A percentile compares a stretch with the other conserved stretches of the same genome.
Conservation (phyloP, 2,113 vertebrate species). For the Sus scrofa region DNA sequence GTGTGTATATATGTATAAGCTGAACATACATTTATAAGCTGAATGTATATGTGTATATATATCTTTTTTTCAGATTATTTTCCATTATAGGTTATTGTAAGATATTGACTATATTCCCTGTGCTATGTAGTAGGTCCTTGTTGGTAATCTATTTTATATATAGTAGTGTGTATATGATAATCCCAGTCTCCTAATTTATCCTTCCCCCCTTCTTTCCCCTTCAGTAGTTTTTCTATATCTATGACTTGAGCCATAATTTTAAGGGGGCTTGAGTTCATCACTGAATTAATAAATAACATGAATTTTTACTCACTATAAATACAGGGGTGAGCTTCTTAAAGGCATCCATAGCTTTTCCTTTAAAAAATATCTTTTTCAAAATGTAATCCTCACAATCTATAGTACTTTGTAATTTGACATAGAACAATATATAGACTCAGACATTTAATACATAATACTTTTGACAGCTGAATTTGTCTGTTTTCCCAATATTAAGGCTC, state of each 20-base stretch:
- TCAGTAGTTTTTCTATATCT: too few species aligned
- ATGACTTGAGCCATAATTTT: conserved; percentile 51
- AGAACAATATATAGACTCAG: conserved; percentile 86
- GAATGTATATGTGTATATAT: too few species aligned
- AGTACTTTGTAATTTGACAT: conserved; percentile 82
- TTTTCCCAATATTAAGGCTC: conserved; percentile 13
- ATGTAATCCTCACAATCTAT: conserved; percentile 75
- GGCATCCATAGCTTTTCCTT: background rate
- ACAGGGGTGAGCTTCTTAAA: conserved; percentile 51
- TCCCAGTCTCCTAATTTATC: too few species aligned
- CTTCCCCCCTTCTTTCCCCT: too few species aligned
- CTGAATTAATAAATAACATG: conserved; percentile 65
- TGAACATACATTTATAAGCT: too few species aligned
- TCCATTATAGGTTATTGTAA: too few species aligned
- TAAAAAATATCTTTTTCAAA: background rate
- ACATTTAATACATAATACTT: conserved; percentile 79
- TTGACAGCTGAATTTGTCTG: conserved; percentile 60
- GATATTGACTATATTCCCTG: too few species aligned
- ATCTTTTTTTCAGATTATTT: too few species aligned
- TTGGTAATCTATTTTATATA: too few species aligned
- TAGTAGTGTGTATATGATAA: too few species aligned
- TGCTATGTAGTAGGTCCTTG: too few species aligned
- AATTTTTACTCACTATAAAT: conserved; percentile 74
- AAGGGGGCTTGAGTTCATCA: conserved; percentile 56
- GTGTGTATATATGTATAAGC: too few species aligned